Percentiles rank a stretch among this genome's conserved stretches.
phyloP scores from a whole-genome alignment of 2,888 invertebrate genomes.

The Eristalis arbustorum region DNA sequence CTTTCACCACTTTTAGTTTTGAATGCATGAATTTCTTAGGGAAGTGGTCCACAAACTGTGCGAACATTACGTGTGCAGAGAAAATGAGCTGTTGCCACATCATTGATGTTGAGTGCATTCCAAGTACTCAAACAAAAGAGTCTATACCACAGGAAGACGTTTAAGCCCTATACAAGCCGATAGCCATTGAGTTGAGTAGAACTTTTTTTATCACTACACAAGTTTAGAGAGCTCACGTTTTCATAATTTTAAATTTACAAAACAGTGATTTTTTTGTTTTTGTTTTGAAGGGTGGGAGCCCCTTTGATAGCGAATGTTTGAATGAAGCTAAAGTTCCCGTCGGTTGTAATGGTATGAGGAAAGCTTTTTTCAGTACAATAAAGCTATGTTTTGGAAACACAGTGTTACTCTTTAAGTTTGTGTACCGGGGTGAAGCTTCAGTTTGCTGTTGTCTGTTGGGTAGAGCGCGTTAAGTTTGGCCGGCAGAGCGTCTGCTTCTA shows the following conservation, averaged over 20 bases:
- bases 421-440: constrained; percentile 51
- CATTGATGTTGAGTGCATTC: constrained; percentile 61
- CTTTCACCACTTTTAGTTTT: constrained; percentile 49
- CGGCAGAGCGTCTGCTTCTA: constrained; percentile 21
- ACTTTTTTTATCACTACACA: constrained; percentile 63
- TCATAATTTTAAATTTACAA: constrained; percentile 57
- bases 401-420: constrained; percentile 53
- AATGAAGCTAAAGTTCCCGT: constrained; percentile 32
- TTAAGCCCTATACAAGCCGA: constrained; percentile 24
- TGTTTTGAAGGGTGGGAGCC: constrained; percentile 39
- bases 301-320: constrained; percentile 40
- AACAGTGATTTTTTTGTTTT: constrained; percentile 10
- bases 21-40: constrained; percentile 43
- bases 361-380: constrained; percentile 56
- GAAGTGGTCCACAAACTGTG: constrained; percentile 57
- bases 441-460: constrained; percentile 60
- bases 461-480: constrained; percentile 38
- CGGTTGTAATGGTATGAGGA: constrained; percentile 14
- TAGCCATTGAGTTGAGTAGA: constrained; percentile 64
- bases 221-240: constrained; percentile 70
- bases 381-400: constrained; percentile 56
- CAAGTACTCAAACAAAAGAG: constrained; percentile 64
- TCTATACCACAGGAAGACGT: constrained; percentile 48
- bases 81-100: constrained; percentile 68
- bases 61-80: constrained; percentile 45